Evolutionary conservation across 1,140 invertebrate species (phyloP), one percentile per base, ranked within the genome.

Genomic region (Archivesica marissinica): DNA sequence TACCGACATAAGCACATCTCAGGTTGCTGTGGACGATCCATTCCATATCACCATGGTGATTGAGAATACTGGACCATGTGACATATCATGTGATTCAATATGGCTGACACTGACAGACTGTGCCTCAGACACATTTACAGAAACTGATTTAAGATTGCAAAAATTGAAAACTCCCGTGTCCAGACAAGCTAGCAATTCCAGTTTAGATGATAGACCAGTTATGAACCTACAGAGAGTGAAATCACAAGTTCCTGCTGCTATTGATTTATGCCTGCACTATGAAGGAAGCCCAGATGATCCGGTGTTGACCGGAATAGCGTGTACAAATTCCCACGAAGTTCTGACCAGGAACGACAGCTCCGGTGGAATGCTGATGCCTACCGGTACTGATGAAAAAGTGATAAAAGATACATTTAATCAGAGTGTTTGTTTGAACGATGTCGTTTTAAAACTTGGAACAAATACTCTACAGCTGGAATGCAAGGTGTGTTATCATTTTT

Each of bases 251-350:
- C 86, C 89, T 13, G 70, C 76, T 75, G 94, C 95, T 72, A 93
- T 97, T 74, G 94, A 96, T 87, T 95, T 97, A 85, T 95, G 95
- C 59, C 95, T 96, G 0, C 96, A 96, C 90, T 93, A 97, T 38
- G 96, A 97, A 88, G 96, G 96, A 87, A 96, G 97, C 91, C 96
- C 97, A 91, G 97, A 96, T 89, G 96, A 95, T 76, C 87, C 94
- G 15, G 88, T 91, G 28, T 86, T 91, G 1, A 90, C 92, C 64
- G 88, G 91, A 13, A 89, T 95, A 15, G 89, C 90, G 30, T 94
- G 94, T 89, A 88, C 90, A n/a, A 91, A 93, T 61, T 90, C 91
- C 44, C 90, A 92, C 30, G 90, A 91, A 38, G 76, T 93, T 9
- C 78, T 93, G 11, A 91, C 88, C 66, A 85, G 90, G 81, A 86